Base-by-base conservation (phyloP, 1,140 invertebrate genomes). In the Colletes gigas region DNA sequence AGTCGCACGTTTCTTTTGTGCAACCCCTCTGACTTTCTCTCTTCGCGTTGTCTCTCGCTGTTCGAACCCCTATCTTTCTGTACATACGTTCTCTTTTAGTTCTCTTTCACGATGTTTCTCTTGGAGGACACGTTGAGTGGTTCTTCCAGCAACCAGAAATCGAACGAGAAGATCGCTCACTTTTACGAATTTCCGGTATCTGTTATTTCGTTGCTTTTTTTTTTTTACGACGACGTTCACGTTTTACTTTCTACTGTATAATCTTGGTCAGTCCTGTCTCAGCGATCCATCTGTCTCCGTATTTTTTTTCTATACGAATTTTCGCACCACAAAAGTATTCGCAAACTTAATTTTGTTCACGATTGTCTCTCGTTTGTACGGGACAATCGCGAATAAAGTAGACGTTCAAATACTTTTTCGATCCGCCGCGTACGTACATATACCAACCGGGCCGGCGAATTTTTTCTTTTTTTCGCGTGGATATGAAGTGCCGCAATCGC, bases 401-500 rank as follows among this genome's bases (percentile, higher is more conserved):
- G 30, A 30, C 30, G 30, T 30, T 30, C 30, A 2, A 30, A 30
- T 30, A 30, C 30, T 30, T 30, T 30, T 30, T 30, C 30, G 30
- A 30, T 30, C 30, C 30, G 30, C 30, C 30, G 44, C 6, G 44
- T 47, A 47, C 44, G 9, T 47, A 47, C 44, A 4, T 47, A 8
- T 47, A 55, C 74, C 30, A 30, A 30, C 30, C 1, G 17, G 30
- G n/a, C n/a, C 17, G 54, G 17, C 15, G 17, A 59, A 30, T 72
- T 80, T 83, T 85, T 75, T 83, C 59, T 52, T 85, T 86, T 88
- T 89, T 88, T 76, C 62, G 77, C 81, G 78, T 83, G 81, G 77
- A 92, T 93, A 91, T 94, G 91, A 92, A 92, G 91, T 92, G 90
- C 90, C 89, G 85, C 89, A 87, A 87, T 30, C 83, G 71, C 41